Conservation (phyloP, 2,888 invertebrate genomes). For the Trachelus iudaicus region DNA sequence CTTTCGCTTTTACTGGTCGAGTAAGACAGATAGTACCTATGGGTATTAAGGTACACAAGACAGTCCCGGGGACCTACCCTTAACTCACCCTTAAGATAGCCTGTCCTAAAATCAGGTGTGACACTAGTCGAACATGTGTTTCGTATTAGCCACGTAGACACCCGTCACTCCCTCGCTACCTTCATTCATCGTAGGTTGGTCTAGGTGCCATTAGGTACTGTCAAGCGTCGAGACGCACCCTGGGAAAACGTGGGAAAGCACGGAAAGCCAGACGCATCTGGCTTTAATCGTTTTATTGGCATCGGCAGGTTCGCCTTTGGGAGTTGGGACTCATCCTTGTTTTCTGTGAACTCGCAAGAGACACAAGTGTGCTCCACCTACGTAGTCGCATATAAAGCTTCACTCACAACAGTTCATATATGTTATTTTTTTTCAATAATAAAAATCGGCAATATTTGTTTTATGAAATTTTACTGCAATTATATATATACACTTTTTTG, state of each 20-base stretch:
- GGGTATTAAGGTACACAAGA: not conserved
- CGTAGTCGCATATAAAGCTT: not conserved
- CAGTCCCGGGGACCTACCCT: not conserved
- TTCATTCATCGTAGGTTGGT: not conserved
- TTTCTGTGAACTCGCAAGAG: not conserved
- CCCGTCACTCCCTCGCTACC: constrained; percentile 3
- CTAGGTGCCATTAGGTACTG: constrained; percentile 17
- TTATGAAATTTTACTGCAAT: not conserved
- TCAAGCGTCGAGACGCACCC: constrained; percentile 27
- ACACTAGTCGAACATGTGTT: constrained; percentile 47
- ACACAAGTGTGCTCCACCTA: not conserved
- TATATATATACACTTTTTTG: not conserved
- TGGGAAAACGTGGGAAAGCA: constrained; percentile 44
- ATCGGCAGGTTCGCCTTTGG: not conserved
- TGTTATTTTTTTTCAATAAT: not conserved
- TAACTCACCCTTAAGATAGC: not conserved
- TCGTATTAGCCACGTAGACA: constrained; percentile 47
- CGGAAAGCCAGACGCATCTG: constrained; percentile 33
- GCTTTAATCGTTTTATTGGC: constrained; percentile 54
- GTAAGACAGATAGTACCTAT: not conserved
- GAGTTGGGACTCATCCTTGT: not conserved
- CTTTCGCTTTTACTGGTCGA: not conserved
- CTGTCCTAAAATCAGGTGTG: constrained; percentile 33
- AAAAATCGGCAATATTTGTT: not conserved
- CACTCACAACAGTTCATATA: not conserved